phyloP scores from a whole-genome alignment of 2,888 invertebrate genomes.

The Xanthia icteritia region DNA sequence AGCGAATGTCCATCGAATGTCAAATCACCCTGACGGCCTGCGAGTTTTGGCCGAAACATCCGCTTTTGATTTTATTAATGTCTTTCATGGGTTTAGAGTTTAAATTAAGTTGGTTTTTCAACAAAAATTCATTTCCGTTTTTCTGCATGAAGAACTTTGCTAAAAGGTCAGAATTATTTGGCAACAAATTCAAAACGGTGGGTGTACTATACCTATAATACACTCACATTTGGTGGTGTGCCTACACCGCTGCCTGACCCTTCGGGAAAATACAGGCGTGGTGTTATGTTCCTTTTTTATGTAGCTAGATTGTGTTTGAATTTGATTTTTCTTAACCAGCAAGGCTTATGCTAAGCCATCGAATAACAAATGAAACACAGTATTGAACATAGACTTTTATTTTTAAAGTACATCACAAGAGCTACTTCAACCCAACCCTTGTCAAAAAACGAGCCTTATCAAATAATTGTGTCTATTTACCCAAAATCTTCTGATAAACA shows the following conservation, averaged over 20 bases:
- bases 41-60: slow-evolving; percentile 42
- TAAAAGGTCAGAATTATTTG: neutral
- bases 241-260: neutral
- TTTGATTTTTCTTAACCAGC: slow-evolving; percentile 19
- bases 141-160: neutral
- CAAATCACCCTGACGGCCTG: slow-evolving; percentile 65
- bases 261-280: neutral
- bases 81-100: slow-evolving; percentile 3
- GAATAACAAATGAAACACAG: slow-evolving; percentile 38
- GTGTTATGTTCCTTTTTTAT: neutral
- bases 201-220: too few species aligned
- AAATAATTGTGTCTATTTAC: slow-evolving; percentile 83
- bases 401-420: slow-evolving; percentile 51
- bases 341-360: slow-evolving; percentile 17
- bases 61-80: slow-evolving; percentile 45
- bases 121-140: neutral
- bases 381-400: slow-evolving; percentile 46
- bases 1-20: slow-evolving; percentile 70
- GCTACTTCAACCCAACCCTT: slow-evolving; percentile 61
- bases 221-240: neutral
- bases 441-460: slow-evolving; percentile 73
- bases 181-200: neutral
- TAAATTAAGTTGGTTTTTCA: neutral
- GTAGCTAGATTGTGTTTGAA: slow-evolving; percentile 3
- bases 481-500: slow-evolving; percentile 74